phyloP scores from a whole-genome alignment of 2,888 invertebrate species.

The Polylopha cassiicola region DNA sequence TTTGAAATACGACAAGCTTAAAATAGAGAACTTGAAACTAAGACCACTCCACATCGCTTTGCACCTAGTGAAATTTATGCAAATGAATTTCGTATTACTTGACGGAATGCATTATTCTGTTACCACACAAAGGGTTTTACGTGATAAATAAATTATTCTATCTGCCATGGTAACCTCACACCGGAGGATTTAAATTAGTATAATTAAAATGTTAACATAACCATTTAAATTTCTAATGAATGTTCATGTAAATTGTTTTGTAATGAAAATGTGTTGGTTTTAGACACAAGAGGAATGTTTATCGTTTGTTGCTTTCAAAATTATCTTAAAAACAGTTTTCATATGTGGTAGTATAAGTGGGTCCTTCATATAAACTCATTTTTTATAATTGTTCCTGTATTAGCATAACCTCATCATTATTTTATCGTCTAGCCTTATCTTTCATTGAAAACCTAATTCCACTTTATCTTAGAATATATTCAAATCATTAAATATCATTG shows the following conservation, averaged over 20 bases:
- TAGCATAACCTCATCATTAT: too few relatives aligned
- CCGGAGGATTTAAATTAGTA: constrained; percentile 16
- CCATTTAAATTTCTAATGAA: constrained; percentile 8
- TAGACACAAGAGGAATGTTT: not conserved
- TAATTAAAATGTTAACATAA: constrained; percentile 17
- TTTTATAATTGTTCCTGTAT: too few relatives aligned
- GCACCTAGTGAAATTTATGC: constrained; percentile 49
- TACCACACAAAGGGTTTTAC: constrained; percentile 31
- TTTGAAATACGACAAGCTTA: constrained; percentile 15
- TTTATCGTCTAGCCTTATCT: too few relatives aligned
- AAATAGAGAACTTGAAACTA: constrained; percentile 32
- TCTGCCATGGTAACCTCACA: constrained; percentile 25
- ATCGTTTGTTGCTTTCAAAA: too few relatives aligned
- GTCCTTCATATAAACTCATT: too few relatives aligned
- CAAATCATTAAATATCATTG: too few relatives aligned
- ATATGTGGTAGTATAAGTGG: too few relatives aligned
- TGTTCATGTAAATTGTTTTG: not conserved
- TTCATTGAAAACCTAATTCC: too few relatives aligned
- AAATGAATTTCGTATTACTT: constrained; percentile 49
- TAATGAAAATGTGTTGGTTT: not conserved
- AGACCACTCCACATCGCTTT: constrained; percentile 31
- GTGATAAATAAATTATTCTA: constrained; percentile 39
- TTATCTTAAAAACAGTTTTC: too few relatives aligned
- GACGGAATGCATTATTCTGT: constrained; percentile 45
- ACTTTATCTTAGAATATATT: too few relatives aligned